Conservation (phyloP, 2,888 invertebrate genomes). For the Lasioglossum morio region DNA sequence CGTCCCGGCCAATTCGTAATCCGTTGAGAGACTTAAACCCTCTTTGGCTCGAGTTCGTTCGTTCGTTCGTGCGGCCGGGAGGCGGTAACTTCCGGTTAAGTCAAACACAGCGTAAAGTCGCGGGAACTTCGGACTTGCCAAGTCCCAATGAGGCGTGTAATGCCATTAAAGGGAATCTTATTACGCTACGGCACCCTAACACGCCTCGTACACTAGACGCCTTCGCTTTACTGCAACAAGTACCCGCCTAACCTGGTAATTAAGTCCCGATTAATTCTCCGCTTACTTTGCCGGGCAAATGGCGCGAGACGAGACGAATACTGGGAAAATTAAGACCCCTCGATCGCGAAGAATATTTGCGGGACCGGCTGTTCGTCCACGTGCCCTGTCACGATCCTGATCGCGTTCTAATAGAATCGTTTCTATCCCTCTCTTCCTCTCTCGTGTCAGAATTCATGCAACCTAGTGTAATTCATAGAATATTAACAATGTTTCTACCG, state of each 20-base stretch:
- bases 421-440: not conserved
- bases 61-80: constrained; percentile 40
- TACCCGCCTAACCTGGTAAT: constrained; percentile 79
- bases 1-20: constrained; percentile 52
- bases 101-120: constrained; percentile 82
- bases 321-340: constrained; percentile 53
- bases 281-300: constrained; percentile 77
- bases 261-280: constrained; percentile 82
- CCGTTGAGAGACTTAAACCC: constrained; percentile 65
- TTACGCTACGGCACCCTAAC: constrained; percentile 80
- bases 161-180: constrained; percentile 84
- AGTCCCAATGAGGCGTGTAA: constrained; percentile 85
- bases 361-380: not conserved
- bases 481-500: too few species aligned
- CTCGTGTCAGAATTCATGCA: not conserved
- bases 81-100: constrained; percentile 82
- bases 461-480: not conserved
- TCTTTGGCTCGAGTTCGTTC: constrained; percentile 57
- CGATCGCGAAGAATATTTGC: constrained; percentile 40
- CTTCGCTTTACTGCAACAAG: constrained; percentile 79
- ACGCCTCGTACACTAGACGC: constrained; percentile 70
- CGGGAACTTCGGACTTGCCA: constrained; percentile 82
- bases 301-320: constrained; percentile 63
- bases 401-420: constrained; percentile 37
- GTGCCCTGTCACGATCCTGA: constrained; percentile 27